These are phyloP conservation scores for Diarsia dahlii DNA, from an alignment of 2,888 invertebrate genomes.

Conservation along the genomic window DNA sequence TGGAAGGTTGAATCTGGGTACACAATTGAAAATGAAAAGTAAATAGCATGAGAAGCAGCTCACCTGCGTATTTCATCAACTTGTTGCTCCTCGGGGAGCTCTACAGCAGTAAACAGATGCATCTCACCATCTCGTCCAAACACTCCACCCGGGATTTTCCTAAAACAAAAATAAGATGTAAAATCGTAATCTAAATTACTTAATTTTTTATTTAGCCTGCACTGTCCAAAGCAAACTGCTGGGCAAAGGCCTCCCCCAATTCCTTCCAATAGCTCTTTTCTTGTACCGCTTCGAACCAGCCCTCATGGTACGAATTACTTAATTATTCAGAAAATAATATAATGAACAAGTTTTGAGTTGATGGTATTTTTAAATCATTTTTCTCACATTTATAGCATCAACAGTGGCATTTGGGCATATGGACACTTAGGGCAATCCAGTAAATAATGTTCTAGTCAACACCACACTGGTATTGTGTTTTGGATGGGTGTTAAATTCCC, in stretches of 20 bases:
- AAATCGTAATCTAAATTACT: not conserved
- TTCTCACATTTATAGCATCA: not conserved
- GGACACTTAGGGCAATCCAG: not conserved
- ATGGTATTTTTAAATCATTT: not conserved
- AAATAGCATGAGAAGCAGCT: slow-evolving; percentile 65
- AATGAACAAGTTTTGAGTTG: not conserved
- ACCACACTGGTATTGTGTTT: not conserved
- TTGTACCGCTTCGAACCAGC: no score
- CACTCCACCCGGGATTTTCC: slow-evolving; percentile 99
- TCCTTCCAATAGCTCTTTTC: no score
- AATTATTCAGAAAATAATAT: not conserved
- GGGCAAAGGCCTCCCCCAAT: no score
- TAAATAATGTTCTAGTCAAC: not conserved
- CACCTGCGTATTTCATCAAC: slow-evolving; percentile 98
- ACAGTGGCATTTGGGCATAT: not conserved
- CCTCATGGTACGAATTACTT: no score
- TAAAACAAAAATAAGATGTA: slow-evolving; percentile 64
- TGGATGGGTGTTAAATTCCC: no score
- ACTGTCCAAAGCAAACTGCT: no score
- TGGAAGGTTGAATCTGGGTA: not conserved
- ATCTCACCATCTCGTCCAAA: slow-evolving; percentile 98
- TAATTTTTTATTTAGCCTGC: no score
- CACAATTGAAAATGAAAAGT: not conserved
- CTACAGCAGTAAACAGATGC: slow-evolving; percentile 96
- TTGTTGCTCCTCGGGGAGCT: slow-evolving; percentile 96